Evolutionary conservation across 2,888 invertebrate genomes (phyloP), one percentile per base, ranked within the genome.

Genomic region (Neoaliturus tenellus): DNA sequence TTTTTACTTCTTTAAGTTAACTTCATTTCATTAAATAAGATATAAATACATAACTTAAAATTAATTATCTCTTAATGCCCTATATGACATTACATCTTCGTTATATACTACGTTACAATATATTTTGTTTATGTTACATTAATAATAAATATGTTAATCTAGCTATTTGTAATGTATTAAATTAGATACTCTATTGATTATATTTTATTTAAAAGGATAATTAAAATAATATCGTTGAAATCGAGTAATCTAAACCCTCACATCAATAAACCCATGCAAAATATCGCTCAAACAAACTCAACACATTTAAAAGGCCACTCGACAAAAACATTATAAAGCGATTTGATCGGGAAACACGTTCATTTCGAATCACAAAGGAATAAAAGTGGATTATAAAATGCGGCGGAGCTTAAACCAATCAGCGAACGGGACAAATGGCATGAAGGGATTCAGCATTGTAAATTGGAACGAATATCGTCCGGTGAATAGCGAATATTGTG

Each of bases 311-410:
- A 51, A 51, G 51, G 51, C 51, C 51, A 51, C 51, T 51, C 51
- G 51, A 23, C 51, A 51, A 51, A 44, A 51, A 20, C 23, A 51
- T 44, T 44, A 51, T 51, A 51, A 51, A 51, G 20, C 51, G 51
- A 51, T 51, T 51, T 31, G 55, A 20, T 23, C 12, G 31, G n/a
- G 28, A 31, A 28, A 62, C 31, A 28, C 62, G 17, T 28, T 62
- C 55, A 55, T 48, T 8, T 51, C 51, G 51, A n/a, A n/a, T n/a
- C n/a, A 51, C 62, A 62, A 62, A 62, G 62, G 31, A 62, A 62
- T 62, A 28, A 62, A 62, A 62, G 62, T 62, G 62, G 62, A 62
- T 62, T 62, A 62, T 25, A 5, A 23, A 23, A 62, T 62, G 14
- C 62, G 31, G 14, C 28, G 62, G 62, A 31, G 62, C 6, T 62